A percentile compares a stretch with the other conserved stretches of the same genome.
phyloP scores from a whole-genome alignment of 2,888 invertebrate genomes.

The Onthophagus sagittarius region DNA sequence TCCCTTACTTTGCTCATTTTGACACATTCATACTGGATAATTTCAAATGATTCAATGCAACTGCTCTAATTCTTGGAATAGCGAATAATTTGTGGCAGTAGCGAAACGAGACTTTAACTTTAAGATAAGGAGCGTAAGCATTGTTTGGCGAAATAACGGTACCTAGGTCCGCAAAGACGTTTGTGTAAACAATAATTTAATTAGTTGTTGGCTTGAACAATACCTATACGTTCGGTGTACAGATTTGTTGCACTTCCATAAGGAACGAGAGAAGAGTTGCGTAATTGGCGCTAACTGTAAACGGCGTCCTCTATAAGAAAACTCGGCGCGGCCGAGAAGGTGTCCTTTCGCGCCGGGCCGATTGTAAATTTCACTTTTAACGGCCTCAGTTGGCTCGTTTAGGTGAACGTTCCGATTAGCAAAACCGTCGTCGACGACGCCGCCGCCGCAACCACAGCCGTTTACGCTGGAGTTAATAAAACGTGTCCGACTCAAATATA shows the following conservation, averaged over 20 bases:
- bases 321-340: background rate
- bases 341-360: background rate
- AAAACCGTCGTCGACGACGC: conserved; percentile 1
- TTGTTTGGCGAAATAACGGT: too few species aligned
- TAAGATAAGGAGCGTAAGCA: too few species aligned
- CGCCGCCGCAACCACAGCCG: background rate
- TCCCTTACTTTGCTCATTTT: too few species aligned
- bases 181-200: background rate
- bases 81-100: too few species aligned
- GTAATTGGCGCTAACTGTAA: background rate
- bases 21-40: too few species aligned
- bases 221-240: background rate
- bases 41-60: too few species aligned
- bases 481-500: background rate
- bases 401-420: background rate
- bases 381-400: background rate
- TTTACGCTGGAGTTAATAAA: conserved; percentile 3
- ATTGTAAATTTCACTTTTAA: conserved; percentile 6
- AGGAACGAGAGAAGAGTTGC: background rate
- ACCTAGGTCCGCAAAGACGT: background rate
- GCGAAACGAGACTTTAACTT: too few species aligned
- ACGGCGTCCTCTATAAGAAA: background rate
- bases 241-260: background rate
- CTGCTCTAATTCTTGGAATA: too few species aligned
- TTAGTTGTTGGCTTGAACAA: background rate